Conservation (phyloP, 2,113 vertebrate species). For the Thunnus thynnus region DNA sequence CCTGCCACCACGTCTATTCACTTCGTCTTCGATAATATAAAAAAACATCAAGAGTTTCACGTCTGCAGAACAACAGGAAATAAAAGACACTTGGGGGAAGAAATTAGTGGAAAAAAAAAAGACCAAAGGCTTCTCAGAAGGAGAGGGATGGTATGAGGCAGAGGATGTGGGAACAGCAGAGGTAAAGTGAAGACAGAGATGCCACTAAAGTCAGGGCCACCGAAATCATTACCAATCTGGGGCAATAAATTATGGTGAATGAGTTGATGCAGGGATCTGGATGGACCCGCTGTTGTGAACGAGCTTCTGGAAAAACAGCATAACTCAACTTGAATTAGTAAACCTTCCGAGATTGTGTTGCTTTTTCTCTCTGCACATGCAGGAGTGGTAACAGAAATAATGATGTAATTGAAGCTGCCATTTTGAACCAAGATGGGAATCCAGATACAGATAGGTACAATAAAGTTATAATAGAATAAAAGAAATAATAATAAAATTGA, state of each 20-base stretch:
- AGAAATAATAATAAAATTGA: not conserved
- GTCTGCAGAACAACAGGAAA: constrained; percentile 12
- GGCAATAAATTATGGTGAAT: no score
- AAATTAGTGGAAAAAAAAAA: not conserved
- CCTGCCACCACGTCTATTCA: constrained; percentile 35
- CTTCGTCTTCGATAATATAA: not conserved
- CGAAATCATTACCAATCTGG: no score
- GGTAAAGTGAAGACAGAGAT: not conserved
- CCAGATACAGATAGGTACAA: not conserved
- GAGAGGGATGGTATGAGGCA: not conserved
- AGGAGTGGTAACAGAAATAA: not conserved
- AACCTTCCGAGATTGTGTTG: not conserved
- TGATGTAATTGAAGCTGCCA: not conserved
- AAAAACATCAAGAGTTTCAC: not conserved
- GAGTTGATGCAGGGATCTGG: no score
- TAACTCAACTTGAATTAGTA: not conserved
- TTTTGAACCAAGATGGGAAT: not conserved
- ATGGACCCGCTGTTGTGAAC: not conserved
- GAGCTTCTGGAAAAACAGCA: not conserved
- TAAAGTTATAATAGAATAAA: not conserved
- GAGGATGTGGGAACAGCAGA: not conserved
- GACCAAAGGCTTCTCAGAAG: not conserved
- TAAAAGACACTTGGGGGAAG: not conserved
- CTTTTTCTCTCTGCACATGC: not conserved
- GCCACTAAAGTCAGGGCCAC: not conserved